Base-by-base conservation (phyloP, 2,797 vertebrate genomes). In the Rhyacichthys aspro region DNA sequence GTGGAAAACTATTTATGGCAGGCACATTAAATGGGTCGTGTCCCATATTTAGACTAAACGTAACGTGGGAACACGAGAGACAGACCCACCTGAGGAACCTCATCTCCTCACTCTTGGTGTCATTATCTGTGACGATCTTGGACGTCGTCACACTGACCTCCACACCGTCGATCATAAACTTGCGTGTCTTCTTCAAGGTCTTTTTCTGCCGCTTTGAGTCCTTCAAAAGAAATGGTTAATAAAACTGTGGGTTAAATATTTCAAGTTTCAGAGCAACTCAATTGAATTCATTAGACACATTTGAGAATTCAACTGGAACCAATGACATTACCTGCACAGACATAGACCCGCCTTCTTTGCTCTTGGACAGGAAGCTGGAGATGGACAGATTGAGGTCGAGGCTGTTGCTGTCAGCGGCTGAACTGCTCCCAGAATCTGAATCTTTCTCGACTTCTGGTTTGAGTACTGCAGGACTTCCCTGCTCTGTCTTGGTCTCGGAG, bases 71-170 rank as follows among this genome's bases (percentile, higher is more conserved):
- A 38, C 53, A 61, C 32, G 57, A 41, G 9, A 67, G 7, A 17
- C 23, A 64, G 53, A 53, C 68, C 7, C 88, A 97, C 97, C 96
- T 94, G 65, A 98, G 86, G 85, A 96, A 98, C 67, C 97, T 76
- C 92, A 98, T 90, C 83, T 99, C 97, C 83, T 99, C 97, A 8
- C 92, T 97, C 91, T 97, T 98, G 32, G 94, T 92, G 79, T 99
- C 96, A 72, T 94, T 97, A 55, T 99, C 97, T 0, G 95, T 96
- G 70, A 99, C 94, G 65, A 99, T 99, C 91, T 98, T 99, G 8
- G 96, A 98, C 0, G 97, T 99, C 8, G 97, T 99, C 59, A 99
- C 97, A 55, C 96, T 99, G 73, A 99, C 96, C 92, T 99, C 97
- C 70, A 99, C 96, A 1, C 97, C 97, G 66, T 99, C 97, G 58